These are phyloP conservation scores for Dasyornis broadbenti DNA, from an alignment of 2,113 vertebrate species.

Conservation along the genomic window DNA sequence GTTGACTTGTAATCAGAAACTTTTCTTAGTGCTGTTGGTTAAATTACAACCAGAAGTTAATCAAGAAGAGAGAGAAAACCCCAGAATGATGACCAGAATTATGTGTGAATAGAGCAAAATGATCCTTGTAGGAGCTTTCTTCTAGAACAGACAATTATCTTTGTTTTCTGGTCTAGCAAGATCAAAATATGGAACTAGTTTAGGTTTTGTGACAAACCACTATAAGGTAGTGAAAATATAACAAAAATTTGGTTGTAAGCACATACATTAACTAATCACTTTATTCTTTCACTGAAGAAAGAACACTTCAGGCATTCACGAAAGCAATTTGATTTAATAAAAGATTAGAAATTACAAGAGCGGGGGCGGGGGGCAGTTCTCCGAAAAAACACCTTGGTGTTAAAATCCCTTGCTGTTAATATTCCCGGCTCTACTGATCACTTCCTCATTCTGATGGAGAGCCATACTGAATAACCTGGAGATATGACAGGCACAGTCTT, in stretches of 20 bases:
- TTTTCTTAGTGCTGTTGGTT: neutral
- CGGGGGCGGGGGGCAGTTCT: accelerated
- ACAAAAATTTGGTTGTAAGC: neutral
- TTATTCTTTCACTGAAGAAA: neutral
- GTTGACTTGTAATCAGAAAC: neutral
- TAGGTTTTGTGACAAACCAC: neutral
- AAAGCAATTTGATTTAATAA: neutral
- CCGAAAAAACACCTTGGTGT: neutral
- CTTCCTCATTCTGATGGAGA: neutral
- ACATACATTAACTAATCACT: neutral
- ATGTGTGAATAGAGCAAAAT: neutral
- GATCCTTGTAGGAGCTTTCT: neutral
- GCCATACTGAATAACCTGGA: neutral
- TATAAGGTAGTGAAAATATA: neutral
- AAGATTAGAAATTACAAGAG: neutral
- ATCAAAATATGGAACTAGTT: neutral
- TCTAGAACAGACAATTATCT: neutral
- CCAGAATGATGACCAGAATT: neutral
- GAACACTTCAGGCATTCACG: neutral
- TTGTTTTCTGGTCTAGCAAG: neutral
- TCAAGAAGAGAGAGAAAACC: neutral
- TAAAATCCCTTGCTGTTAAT: neutral
- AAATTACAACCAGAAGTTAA: neutral
- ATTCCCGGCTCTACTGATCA: neutral
- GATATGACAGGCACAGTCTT: neutral